A percentile compares a stretch with the other conserved stretches of the same genome.
Evolutionary conservation across 2,797 vertebrate species (phyloP).

Genomic region (Lithobates sylvaticus): DNA sequence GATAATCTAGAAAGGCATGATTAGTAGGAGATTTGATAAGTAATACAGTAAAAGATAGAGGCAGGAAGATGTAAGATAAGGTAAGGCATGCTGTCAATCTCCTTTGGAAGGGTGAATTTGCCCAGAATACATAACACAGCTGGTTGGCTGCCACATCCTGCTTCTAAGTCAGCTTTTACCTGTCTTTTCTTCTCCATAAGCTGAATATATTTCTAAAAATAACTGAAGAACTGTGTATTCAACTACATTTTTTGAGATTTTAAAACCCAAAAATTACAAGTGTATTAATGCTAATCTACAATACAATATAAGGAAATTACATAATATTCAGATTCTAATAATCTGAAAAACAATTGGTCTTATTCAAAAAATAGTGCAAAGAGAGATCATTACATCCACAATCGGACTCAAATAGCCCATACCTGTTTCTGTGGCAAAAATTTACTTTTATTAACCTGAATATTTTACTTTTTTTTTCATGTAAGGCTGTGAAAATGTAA

Average conservation of each 20-base stretch:
- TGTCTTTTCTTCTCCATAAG: neutral
- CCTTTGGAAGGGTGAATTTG: neutral
- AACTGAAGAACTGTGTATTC: neutral
- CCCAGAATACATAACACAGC: neutral
- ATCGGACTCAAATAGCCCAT: no score
- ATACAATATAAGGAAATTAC: neutral
- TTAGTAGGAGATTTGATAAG: neutral
- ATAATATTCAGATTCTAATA: neutral
- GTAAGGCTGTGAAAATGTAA: no score
- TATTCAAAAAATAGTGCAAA: neutral
- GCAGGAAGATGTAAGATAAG: neutral
- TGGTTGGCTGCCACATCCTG: neutral
- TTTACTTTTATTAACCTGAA: no score
- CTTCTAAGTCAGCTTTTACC: neutral
- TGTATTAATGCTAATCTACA: neutral
- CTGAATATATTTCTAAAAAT: neutral
- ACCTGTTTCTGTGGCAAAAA: no score
- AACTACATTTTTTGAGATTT: neutral
- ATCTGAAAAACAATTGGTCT: neutral
- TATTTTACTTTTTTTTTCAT: no score
- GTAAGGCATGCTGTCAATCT: neutral
- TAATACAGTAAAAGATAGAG: neutral
- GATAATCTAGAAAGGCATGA: neutral
- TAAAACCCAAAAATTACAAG: neutral
- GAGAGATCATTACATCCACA: neutral